A percentile compares a stretch with the other conserved stretches of the same genome.
Conservation (phyloP, 2,888 invertebrate species). For the Dinocampus coccinellae region DNA sequence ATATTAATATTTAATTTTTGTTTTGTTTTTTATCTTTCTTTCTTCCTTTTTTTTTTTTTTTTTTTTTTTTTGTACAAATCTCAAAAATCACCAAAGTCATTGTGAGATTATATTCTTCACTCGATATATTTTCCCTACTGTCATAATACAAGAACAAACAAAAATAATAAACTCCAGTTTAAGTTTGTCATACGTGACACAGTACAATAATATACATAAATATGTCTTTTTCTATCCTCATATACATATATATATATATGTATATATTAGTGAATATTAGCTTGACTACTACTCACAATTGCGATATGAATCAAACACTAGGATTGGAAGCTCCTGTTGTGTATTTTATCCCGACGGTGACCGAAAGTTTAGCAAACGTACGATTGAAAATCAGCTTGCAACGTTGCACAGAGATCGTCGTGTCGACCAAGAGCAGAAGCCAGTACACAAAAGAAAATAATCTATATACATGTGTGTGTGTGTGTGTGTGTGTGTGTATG, state of each 20-base stretch:
- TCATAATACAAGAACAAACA: slow-evolving; percentile 24
- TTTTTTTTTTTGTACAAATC: too few relatives aligned
- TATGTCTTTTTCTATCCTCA: not conserved
- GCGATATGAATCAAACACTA: slow-evolving; percentile 30
- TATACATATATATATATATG: too few relatives aligned
- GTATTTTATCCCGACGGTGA: slow-evolving; percentile 33
- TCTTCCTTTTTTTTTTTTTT: too few relatives aligned
- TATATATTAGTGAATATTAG: too few relatives aligned
- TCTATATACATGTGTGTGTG: not conserved
- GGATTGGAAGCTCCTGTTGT: slow-evolving; percentile 26
- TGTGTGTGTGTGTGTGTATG: not conserved
- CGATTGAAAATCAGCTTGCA: slow-evolving; percentile 8
- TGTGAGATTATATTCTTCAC: slow-evolving; percentile 12
- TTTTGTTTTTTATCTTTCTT: too few relatives aligned
- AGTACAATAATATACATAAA: not conserved
- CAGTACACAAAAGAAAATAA: slow-evolving; percentile 11
- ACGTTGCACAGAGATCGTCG: slow-evolving; percentile 24
- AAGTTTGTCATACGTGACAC: slow-evolving; percentile 20
- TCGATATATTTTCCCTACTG: slow-evolving; percentile 2
- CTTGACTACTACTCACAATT: slow-evolving; percentile 26
- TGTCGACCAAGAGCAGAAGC: slow-evolving; percentile 26
- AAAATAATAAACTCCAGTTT: slow-evolving; percentile 4
- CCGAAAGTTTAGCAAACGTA: slow-evolving; percentile 6
- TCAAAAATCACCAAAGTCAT: not conserved
- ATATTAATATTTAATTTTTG: too few relatives aligned